Base-by-base conservation (phyloP, 1,140 invertebrate genomes). In the Pogonomyrmex californicus region DNA sequence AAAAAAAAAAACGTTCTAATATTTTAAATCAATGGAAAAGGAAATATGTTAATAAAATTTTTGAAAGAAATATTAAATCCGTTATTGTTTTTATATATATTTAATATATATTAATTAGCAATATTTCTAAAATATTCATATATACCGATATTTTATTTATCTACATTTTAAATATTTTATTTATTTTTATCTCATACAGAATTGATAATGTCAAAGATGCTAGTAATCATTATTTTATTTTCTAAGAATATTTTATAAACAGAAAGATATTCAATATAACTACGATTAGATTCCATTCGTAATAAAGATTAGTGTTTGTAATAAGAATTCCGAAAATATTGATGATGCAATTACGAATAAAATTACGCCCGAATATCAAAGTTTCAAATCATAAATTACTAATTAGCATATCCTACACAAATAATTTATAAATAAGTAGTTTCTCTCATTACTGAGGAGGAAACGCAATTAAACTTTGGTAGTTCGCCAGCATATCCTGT, bases 381-480 rank as follows among this genome's bases (percentile, higher is more conserved):
- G 62, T 60, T 86, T 51, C 36, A 4, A 60, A 82, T 44, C 71
- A 71, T 51, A 51, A 66, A 51, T 82, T 51, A 79, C 44, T 71
- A 68, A 81, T 81, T 81, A 81, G 77, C 63, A 81, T 81, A 70
- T 68, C 51, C 38, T 68, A 81, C 66, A 81, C 56, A 81, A 81
- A 47, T 66, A 79, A 44, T 79, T 66, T 79, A 77, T 63, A 66
- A 79, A 79, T 79, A 79, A 79, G 47, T 68, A 79, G 49, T 81
- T 70, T 81, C 14, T 23, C 49, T 81, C 63, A 81, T 81, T 81
- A 81, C 49, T 30, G 14, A n/a, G 7, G 41, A 14, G 77, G 62
- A 68, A 81, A 68, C 47, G 63, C 77, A 81, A 81, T 81, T 81
- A 68, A 81, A 81, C 77, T 81, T 68, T 30, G 36, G 63, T 41